A percentile compares a stretch with the other conserved stretches of the same genome.
These are phyloP conservation scores for Crossaster papposus DNA, from an alignment of 53 echinoderm and acorn worm species.

Conservation along the genomic window DNA sequence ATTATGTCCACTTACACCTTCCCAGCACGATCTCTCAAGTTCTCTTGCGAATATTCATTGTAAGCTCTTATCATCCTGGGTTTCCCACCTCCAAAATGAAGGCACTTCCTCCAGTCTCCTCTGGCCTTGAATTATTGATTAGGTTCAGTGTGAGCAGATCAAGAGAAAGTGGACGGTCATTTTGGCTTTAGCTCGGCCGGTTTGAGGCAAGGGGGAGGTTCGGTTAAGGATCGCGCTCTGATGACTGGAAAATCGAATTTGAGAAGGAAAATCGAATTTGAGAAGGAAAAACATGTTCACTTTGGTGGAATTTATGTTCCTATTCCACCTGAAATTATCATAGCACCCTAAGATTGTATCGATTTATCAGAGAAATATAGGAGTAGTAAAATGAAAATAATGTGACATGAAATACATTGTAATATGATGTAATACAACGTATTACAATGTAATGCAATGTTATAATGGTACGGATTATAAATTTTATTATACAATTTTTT, in stretches of 20 bases:
- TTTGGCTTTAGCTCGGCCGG: background rate
- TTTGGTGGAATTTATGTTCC: background rate
- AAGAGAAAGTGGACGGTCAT: background rate
- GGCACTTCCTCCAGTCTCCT: background rate
- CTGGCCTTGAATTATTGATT: constrained; percentile 57
- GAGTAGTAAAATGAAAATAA: too few relatives aligned
- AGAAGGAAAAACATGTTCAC: background rate
- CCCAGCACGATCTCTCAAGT: background rate
- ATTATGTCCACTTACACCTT: constrained; percentile 1
- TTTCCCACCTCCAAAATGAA: constrained; percentile 25
- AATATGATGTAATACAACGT: too few relatives aligned
- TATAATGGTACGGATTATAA: too few relatives aligned
- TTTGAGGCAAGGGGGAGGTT: background rate
- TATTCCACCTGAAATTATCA: background rate
- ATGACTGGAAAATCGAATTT: constrained; percentile 32
- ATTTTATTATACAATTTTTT: too few relatives aligned
- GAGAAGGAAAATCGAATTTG: background rate
- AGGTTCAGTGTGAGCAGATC: background rate
- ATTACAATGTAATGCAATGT: too few relatives aligned
- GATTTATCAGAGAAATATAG: too few relatives aligned
- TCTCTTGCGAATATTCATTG: constrained; percentile 29
- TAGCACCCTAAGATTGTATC: too few relatives aligned
- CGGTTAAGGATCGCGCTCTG: background rate
- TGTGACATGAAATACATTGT: too few relatives aligned
- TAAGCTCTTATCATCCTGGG: constrained; percentile 18